Evolutionary conservation across 2,888 invertebrate species (phyloP).

Genomic region (Orchesella flavescens): DNA sequence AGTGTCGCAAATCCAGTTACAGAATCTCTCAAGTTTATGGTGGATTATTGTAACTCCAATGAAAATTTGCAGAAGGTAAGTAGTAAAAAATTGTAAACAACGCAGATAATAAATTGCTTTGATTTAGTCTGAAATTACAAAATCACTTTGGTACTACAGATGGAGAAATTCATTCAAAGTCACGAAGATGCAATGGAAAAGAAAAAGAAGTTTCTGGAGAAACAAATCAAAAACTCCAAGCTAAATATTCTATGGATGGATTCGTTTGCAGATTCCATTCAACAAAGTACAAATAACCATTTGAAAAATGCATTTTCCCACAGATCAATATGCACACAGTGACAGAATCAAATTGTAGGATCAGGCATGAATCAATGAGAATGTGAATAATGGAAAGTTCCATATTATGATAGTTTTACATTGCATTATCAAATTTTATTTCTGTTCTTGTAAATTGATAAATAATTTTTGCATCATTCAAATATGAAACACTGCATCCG

Average conservation of each 20-base stretch:
- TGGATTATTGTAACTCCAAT: slow-evolving; percentile 26
- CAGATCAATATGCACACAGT: neutral
- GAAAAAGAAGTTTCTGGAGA: slow-evolving; percentile 51
- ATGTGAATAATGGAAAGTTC: neutral
- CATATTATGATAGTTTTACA: neutral
- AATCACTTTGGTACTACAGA: slow-evolving; percentile 17
- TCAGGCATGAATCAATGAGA: neutral
- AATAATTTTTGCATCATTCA: no score
- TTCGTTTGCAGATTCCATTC: slow-evolving; percentile 39
- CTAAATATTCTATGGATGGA: slow-evolving; percentile 60
- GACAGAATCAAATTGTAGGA: no score
- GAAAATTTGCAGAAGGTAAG: slow-evolving; percentile 45
- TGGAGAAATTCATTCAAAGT: slow-evolving; percentile 51
- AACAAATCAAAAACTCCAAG: slow-evolving; percentile 44
- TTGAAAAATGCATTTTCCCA: neutral
- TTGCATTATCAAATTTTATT: neutral
- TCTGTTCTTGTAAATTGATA: no score
- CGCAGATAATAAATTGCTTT: neutral
- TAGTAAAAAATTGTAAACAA: neutral
- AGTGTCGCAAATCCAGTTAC: slow-evolving; percentile 64
- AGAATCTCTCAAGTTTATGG: slow-evolving; percentile 52
- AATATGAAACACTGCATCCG: no score
- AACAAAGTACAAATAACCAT: neutral
- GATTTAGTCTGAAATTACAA: no score
- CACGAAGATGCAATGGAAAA: slow-evolving; percentile 45